Evolutionary conservation across 2,888 invertebrate genomes (phyloP).

Genomic region (Phaonia tiefii): DNA sequence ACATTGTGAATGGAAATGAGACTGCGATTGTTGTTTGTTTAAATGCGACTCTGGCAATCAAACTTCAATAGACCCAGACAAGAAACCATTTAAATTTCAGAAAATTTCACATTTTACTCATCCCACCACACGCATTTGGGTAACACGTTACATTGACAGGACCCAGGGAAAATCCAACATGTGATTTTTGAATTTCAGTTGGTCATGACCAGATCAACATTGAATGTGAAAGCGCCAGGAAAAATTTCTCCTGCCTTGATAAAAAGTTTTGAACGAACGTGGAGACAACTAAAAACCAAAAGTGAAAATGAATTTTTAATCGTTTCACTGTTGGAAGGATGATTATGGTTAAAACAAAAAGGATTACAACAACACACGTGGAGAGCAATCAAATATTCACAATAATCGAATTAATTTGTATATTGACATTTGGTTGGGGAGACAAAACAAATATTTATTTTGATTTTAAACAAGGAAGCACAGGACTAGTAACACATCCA

Average conservation of each 20-base stretch:
- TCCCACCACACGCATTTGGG: neutral
- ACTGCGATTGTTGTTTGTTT: constrained; percentile 51
- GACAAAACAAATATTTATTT: constrained; percentile 38
- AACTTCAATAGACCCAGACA: neutral
- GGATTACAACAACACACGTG: neutral
- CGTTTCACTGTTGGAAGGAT: constrained; percentile 53
- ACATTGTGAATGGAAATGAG: too few relatives aligned
- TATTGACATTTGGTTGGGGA: constrained; percentile 33
- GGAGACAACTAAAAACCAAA: constrained; percentile 57
- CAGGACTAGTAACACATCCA: too few relatives aligned
- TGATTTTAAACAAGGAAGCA: constrained; percentile 27
- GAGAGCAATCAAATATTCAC: constrained; percentile 30
- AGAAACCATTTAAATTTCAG: constrained; percentile 1
- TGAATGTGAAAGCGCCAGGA: too few relatives aligned
- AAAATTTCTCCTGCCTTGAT: too few relatives aligned
- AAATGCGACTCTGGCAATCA: too few relatives aligned
- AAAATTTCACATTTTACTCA: neutral
- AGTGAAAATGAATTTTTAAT: constrained; percentile 67
- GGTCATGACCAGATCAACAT: constrained; percentile 30
- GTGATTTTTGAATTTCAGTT: constrained; percentile 30
- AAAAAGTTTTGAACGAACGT: constrained; percentile 38
- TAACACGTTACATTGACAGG: too few relatives aligned
- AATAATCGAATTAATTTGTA: constrained; percentile 40
- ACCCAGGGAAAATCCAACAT: too few relatives aligned
- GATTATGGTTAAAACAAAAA: neutral